These are phyloP conservation scores for Cebus imitator DNA, from an alignment of 2,113 vertebrate species.

Conservation along the genomic window DNA sequence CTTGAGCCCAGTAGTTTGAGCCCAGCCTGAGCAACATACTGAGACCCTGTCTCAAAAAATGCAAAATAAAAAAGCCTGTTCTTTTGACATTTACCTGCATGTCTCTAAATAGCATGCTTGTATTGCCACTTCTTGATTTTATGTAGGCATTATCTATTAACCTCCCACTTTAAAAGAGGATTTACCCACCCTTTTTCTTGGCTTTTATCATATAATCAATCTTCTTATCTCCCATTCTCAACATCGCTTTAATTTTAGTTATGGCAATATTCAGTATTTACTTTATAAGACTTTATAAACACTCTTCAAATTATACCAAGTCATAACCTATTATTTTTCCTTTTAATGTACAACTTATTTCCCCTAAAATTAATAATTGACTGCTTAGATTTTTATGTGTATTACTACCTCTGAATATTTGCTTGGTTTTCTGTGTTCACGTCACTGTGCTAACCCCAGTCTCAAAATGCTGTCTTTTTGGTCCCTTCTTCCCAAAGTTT, in stretches of 20 bases:
- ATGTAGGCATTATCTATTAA: not conserved
- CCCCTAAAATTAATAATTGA: not conserved
- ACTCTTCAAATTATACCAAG: not conserved
- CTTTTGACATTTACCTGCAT: not conserved
- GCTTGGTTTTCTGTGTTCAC: not conserved
- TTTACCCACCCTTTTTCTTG: not conserved
- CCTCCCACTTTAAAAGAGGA: not conserved
- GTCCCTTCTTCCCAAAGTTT: not conserved
- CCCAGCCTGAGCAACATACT: too few species aligned
- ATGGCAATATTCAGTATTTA: not conserved
- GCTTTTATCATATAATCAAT: not conserved
- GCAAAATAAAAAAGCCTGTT: not conserved
- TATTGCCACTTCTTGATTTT: not conserved
- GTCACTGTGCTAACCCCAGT: not conserved
- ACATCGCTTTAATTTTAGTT: not conserved
- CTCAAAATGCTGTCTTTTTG: not conserved
- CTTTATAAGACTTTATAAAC: not conserved
- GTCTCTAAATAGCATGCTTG: not conserved
- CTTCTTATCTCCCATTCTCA: not conserved
- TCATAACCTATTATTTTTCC: not conserved
- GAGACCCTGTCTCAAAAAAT: too few species aligned
- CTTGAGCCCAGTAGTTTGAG: too few species aligned
- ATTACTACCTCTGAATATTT: not conserved
- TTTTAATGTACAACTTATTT: not conserved
- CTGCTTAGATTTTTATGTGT: not conserved